Percentiles rank a stretch among this genome's conserved stretches.
phyloP scores from a whole-genome alignment of 2,888 invertebrate species.

The Serripes groenlandicus region DNA sequence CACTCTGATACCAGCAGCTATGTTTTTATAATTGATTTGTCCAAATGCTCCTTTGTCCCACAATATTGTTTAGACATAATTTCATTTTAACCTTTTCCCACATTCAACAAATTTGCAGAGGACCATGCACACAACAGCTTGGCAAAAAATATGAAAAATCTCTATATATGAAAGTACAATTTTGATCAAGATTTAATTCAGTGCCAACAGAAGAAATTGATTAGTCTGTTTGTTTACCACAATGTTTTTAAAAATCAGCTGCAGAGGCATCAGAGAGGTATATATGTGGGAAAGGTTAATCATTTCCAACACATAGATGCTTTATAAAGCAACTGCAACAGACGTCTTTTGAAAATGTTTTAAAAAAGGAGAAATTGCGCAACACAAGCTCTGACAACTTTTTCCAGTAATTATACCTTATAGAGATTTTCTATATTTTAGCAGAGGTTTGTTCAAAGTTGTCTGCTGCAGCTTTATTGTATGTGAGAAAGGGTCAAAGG shows the following conservation, averaged over 20 bases:
- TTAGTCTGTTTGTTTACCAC: neutral
- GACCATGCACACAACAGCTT: too few relatives aligned
- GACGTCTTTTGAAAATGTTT: neutral
- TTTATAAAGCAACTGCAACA: neutral
- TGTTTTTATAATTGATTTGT: too few relatives aligned
- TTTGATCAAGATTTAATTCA: too few relatives aligned
- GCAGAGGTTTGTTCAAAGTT: neutral
- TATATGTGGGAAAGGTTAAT: neutral
- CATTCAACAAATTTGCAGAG: too few relatives aligned
- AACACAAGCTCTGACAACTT: neutral
- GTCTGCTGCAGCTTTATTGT: neutral
- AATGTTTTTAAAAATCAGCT: neutral
- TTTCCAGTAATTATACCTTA: neutral
- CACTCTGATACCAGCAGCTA: too few relatives aligned
- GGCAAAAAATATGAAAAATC: too few relatives aligned
- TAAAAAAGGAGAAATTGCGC: neutral
- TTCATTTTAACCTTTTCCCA: too few relatives aligned
- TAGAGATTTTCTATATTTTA: neutral
- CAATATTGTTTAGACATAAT: too few relatives aligned
- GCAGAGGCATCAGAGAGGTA: neutral
- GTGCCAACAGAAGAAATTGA: too few relatives aligned
- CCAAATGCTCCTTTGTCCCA: too few relatives aligned
- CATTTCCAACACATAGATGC: neutral
- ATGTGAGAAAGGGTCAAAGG: too few relatives aligned
- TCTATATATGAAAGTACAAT: too few relatives aligned